Evolutionary conservation across 2,797 vertebrate species (phyloP).

Genomic region (Catostomus latipinnis): DNA sequence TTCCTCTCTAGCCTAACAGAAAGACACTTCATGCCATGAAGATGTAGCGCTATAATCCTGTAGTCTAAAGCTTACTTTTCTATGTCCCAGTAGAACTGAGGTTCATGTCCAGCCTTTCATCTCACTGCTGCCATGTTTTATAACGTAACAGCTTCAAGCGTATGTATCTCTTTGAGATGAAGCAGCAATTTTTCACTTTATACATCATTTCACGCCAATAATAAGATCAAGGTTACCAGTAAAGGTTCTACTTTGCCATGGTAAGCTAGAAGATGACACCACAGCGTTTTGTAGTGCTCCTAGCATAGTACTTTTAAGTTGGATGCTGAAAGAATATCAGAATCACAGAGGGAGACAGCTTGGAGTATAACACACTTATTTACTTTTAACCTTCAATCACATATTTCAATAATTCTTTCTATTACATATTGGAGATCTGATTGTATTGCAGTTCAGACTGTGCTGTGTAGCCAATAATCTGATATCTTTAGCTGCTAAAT

Average conservation of each 20-base stretch:
- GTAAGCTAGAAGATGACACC: conserved; percentile 51
- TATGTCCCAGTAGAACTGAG: conserved; percentile 63
- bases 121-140: conserved; percentile 66
- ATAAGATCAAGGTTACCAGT: conserved; percentile 58
- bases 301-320: conserved; percentile 29
- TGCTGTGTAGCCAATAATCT: background rate
- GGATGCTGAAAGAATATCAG: background rate
- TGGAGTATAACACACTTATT: conserved; percentile 47
- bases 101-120: conserved; percentile 78
- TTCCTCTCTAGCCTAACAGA: conserved; percentile 3
- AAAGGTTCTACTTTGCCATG: conserved; percentile 55
- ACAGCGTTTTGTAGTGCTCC: conserved; percentile 28
- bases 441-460: background rate
- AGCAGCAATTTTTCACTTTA: conserved; percentile 41
- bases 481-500: background rate
- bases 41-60: conserved; percentile 15
- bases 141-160: conserved; percentile 52
- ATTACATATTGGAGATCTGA: background rate
- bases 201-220: conserved; percentile 59
- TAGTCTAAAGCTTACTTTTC: conserved; percentile 26
- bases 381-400: conserved; percentile 7
- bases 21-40: conserved; percentile 7
- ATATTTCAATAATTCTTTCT: background rate
- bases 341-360: conserved; percentile 53
- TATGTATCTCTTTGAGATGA: conserved; percentile 33